Base-by-base conservation (phyloP, 2,888 invertebrate species). In the Nephrotoma guestfalica region DNA sequence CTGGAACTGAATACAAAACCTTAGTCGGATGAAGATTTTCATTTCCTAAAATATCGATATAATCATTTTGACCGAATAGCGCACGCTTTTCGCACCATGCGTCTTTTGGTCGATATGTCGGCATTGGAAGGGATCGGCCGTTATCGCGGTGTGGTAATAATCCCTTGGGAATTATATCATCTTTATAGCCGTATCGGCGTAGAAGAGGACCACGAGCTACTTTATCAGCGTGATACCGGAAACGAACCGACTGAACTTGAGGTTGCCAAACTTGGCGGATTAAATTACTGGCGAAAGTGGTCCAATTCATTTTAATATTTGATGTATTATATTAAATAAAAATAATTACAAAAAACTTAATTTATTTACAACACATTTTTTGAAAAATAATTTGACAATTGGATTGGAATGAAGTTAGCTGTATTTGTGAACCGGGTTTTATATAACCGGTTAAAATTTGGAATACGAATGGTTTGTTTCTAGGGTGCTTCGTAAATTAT, bases 11-110 rank as follows among this genome's bases (percentile, higher is more conserved):
- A 89, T 98, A 97, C 13, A 97, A 91, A 13, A 98, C 94, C 90
- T 94, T 95, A 0, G 96, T 95, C 0, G 99, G 98, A 90, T 98
- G 97, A 6, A 96, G 88, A 15, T 93, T 93, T 45, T 96, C 97
- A 89, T 95, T 94, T 1, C 99, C 99, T 86, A 99, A 93, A 87
- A 99, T 98, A 90, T 99, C 98, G 88, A 99, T 98, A 90, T 98
- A 99, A 91, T 99, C 98, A 92, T 99, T 99, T 91, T 98, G 98
- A 0, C 99, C 99, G 92, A 96, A 97, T 0, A 97, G 90, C 1
- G 98, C 97, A 89, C 94, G 94, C 89, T 94, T 95, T 88, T 94
- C 93, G 0, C 92, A 90, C 98, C 98, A 99, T 0, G 91, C 89
- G 91, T 97, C 94, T 88, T 92, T 93, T 3, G 97, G 97, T 87